A percentile compares a stretch with the other conserved stretches of the same genome.
phyloP scores from a whole-genome alignment of 1,140 invertebrate genomes.

The Helicoverpa zea region DNA sequence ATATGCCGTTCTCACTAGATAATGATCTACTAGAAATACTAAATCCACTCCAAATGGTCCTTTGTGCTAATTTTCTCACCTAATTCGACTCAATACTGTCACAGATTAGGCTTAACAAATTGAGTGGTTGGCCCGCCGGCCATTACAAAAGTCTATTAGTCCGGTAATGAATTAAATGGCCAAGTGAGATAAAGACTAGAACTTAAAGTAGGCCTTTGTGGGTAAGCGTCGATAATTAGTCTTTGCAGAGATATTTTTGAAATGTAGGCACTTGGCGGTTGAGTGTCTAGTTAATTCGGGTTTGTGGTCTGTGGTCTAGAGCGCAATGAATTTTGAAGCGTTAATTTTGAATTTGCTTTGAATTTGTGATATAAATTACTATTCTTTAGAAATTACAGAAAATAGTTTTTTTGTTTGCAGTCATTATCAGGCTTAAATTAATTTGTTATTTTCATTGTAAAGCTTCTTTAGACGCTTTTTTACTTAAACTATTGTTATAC shows the following conservation, averaged over 20 bases:
- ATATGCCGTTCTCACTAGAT: no score
- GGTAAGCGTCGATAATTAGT: constrained; percentile 8
- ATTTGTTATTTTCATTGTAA: no score
- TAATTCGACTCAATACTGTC: constrained; percentile 34
- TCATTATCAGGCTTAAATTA: no score
- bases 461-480: no score
- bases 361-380: no score
- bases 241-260: constrained; percentile 19
- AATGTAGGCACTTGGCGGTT: background rate
- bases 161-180: constrained; percentile 27
- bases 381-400: no score
- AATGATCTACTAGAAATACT: background rate
- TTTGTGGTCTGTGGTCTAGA: background rate
- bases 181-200: constrained; percentile 18
- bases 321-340: background rate
- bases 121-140: constrained; percentile 6
- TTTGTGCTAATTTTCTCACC: constrained; percentile 39
- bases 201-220: constrained; percentile 33
- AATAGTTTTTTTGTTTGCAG: no score
- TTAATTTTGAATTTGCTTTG: no score
- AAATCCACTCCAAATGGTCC: constrained; percentile 10
- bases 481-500: no score
- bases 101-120: constrained; percentile 31
- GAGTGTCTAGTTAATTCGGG: background rate
- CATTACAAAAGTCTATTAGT: constrained; percentile 34